These are phyloP conservation scores for Myotis lucifugus DNA, from an alignment of 2,113 vertebrate species.

Conservation along the genomic window DNA sequence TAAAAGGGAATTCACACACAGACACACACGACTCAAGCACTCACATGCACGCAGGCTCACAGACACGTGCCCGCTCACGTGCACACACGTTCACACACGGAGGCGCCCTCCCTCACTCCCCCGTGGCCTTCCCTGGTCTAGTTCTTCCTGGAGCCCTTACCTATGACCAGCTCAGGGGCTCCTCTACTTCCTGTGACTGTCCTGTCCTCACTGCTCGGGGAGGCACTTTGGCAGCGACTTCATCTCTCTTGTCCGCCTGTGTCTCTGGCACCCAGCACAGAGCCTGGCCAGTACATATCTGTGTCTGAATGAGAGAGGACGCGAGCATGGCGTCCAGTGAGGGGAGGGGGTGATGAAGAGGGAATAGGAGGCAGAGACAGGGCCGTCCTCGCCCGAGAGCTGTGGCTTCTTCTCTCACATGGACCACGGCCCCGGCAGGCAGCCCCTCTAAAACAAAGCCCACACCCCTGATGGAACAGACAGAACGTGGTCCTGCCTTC, in stretches of 20 bases:
- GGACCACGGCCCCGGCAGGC: accelerated
- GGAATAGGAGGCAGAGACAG: not conserved
- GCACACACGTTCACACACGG: not conserved
- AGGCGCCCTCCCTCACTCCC: not conserved
- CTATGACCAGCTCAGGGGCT: accelerated
- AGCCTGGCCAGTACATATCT: not conserved
- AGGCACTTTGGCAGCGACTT: not conserved
- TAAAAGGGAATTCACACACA: not conserved
- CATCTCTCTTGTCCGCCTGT: not conserved
- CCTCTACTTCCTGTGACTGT: accelerated
- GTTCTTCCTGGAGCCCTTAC: not conserved
- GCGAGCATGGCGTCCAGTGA: too few relatives aligned
- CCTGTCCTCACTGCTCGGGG: not conserved
- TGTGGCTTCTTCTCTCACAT: accelerated
- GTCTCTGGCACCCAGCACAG: not conserved
- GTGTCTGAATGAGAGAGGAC: not conserved
- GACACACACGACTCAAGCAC: too few relatives aligned
- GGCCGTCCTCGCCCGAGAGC: accelerated
- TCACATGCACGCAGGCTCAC: not conserved
- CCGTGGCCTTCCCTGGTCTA: accelerated
- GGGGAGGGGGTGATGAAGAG: too few relatives aligned
- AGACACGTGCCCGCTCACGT: not conserved
- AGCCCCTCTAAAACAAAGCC: accelerated
- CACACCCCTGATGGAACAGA: accelerated
- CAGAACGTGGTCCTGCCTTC: not conserved